Percentiles rank a stretch among this genome's conserved stretches.
These are phyloP conservation scores for Phaethornis superciliosus DNA, from an alignment of 2,113 vertebrate genomes.

Conservation along the genomic window DNA sequence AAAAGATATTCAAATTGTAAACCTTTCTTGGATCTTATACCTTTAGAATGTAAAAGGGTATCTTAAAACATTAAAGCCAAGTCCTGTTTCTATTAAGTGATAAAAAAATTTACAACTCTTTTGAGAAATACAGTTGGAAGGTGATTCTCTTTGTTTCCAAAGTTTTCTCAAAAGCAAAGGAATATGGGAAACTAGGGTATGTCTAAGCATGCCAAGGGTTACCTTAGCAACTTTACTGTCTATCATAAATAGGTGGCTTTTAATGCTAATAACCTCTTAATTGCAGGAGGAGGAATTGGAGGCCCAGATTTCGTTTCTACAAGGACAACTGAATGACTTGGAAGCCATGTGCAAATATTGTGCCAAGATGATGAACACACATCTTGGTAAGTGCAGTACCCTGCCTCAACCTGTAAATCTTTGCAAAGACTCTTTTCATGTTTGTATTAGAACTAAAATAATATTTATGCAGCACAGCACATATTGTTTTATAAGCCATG, in stretches of 20 bases:
- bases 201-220: background rate
- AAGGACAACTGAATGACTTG: slow-evolving; percentile 96
- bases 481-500: background rate
- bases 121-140: background rate
- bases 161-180: background rate
- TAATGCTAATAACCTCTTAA: slow-evolving; percentile 18
- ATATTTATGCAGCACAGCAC: background rate
- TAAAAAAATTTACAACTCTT: background rate
- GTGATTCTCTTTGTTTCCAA: background rate
- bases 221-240: background rate
- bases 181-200: background rate
- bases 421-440: background rate
- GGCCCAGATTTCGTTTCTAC: slow-evolving; percentile 95
- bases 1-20: background rate
- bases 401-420: background rate
- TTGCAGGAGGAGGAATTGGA: slow-evolving; percentile 94
- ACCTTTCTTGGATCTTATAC: background rate
- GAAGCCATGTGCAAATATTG: slow-evolving; percentile 99
- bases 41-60: background rate
- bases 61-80: background rate
- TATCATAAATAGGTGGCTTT: background rate
- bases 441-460: background rate
- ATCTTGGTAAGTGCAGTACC: slow-evolving; percentile 87
- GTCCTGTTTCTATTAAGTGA: background rate
- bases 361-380: slow-evolving; percentile 94